These are phyloP conservation scores for Athrips mouffetella DNA, from an alignment of 2,888 invertebrate species.

Conservation along the genomic window DNA sequence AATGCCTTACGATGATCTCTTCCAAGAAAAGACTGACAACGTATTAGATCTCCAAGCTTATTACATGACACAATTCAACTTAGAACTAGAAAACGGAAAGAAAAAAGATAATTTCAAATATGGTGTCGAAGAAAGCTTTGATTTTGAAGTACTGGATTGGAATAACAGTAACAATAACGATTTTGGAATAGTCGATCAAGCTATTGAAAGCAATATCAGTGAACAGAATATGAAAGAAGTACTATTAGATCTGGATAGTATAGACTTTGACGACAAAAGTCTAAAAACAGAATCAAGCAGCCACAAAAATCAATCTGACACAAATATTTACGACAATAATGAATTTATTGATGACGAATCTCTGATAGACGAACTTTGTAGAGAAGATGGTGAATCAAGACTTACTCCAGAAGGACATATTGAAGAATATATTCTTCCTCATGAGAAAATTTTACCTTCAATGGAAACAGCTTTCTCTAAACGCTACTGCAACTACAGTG, in stretches of 20 bases:
- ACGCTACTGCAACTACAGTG: conserved; percentile 50
- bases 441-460: conserved; percentile 58
- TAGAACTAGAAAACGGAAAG: conserved; percentile 68
- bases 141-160: conserved; percentile 67
- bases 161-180: conserved; percentile 37
- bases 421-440: conserved; percentile 52
- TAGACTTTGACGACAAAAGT: conserved; percentile 61
- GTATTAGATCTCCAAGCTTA: conserved; percentile 70
- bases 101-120: conserved; percentile 57
- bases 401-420: conserved; percentile 57
- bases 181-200: conserved; percentile 63
- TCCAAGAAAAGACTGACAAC: conserved; percentile 55
- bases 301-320: conserved; percentile 35
- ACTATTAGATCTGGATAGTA: conserved; percentile 61
- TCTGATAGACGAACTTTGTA: conserved; percentile 66
- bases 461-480: conserved; percentile 71
- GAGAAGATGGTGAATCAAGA: conserved; percentile 63
- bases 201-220: conserved; percentile 58
- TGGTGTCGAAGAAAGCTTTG: conserved; percentile 65
- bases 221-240: conserved; percentile 72
- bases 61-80: conserved; percentile 72
- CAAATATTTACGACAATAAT: conserved; percentile 42
- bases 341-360: conserved; percentile 73
- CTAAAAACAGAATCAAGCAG: conserved; percentile 42
- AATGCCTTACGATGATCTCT: conserved; percentile 60